Percentiles rank a stretch among this genome's conserved stretches.
phyloP scores from a whole-genome alignment of 2,113 vertebrate species.

The Zosterops hypoxanthus region DNA sequence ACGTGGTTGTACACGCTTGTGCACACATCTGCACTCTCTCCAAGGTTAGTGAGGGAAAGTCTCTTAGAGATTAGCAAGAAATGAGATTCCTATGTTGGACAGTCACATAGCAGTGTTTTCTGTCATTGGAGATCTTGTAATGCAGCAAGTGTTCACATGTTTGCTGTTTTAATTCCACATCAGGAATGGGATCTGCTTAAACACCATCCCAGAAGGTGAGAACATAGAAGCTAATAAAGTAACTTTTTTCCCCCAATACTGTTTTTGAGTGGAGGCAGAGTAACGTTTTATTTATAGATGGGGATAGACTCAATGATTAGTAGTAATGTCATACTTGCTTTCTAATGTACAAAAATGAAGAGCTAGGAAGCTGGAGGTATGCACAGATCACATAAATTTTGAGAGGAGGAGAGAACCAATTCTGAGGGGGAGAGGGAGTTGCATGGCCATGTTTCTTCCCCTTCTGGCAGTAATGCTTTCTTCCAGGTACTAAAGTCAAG shows the following conservation, averaged over 20 bases:
- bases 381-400: accelerated
- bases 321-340: accelerated
- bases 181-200: neutral
- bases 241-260: neutral
- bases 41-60: neutral
- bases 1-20: neutral
- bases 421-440: neutral
- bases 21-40: accelerated
- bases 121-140: accelerated
- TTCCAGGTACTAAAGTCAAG: neutral
- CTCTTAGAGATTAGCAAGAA: neutral
- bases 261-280: neutral
- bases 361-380: neutral
- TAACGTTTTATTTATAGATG: neutral
- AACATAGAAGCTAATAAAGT: neutral
- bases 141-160: neutral
- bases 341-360: neutral
- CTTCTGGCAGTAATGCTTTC: neutral
- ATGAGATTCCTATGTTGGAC: neutral
- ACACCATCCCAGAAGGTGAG: neutral
- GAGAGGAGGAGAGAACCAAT: neutral
- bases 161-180: neutral
- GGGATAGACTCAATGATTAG: accelerated
- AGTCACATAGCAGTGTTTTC: neutral
- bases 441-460: neutral